Evolutionary conservation across 2,113 vertebrate species (phyloP).

Genomic region (Cervus canadensis): DNA sequence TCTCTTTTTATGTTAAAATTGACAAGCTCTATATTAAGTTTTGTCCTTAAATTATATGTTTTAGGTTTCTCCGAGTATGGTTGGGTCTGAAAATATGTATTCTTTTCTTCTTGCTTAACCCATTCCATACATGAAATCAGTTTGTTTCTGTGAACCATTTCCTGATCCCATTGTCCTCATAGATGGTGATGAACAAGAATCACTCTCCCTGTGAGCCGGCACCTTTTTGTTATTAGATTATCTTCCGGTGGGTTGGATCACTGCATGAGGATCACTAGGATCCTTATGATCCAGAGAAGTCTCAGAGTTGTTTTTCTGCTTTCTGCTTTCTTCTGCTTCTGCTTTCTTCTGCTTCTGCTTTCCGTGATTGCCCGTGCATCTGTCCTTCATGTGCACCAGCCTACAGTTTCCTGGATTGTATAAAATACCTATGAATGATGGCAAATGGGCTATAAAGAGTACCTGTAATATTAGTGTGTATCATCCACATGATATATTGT

Average conservation of each 20-base stretch:
- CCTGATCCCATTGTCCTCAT: background rate
- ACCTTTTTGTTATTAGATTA: background rate
- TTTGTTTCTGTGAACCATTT: background rate
- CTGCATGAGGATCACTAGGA: background rate
- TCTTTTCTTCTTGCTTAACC: background rate
- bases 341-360: slow-evolving; percentile 11
- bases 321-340: background rate
- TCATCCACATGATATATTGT: background rate
- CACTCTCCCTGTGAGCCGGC: background rate
- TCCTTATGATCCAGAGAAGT: background rate
- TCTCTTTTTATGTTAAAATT: background rate
- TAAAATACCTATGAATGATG: background rate
- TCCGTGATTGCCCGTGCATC: background rate
- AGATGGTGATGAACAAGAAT: background rate
- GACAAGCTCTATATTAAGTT: background rate
- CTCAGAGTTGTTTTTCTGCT: background rate
- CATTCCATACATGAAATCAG: background rate
- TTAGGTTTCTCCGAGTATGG: background rate
- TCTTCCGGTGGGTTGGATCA: background rate
- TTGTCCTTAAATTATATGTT: slow-evolving; percentile 19
- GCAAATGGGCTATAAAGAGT: background rate
- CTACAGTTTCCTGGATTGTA: background rate
- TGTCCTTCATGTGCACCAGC: background rate
- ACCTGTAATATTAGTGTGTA: background rate
- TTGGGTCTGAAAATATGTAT: background rate